Evolutionary conservation across 1,140 invertebrate genomes (phyloP).

Genomic region (Cheumatopsyche charites): DNA sequence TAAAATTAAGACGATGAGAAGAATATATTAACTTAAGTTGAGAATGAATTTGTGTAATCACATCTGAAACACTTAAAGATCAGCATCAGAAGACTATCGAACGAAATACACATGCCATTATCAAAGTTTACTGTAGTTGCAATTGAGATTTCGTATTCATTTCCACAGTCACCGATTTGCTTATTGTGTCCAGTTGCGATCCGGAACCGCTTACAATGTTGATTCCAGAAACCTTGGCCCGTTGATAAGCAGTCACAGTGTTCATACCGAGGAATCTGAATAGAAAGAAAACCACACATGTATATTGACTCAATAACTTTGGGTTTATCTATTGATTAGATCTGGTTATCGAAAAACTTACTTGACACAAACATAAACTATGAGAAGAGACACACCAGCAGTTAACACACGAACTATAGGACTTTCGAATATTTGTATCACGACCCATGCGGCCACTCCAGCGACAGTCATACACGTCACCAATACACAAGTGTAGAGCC

Average conservation of each 20-base stretch:
- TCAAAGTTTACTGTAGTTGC: slow-evolving; percentile 25
- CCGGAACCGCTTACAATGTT: slow-evolving; percentile 69
- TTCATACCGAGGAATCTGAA: slow-evolving; percentile 79
- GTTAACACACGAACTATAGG: slow-evolving; percentile 78
- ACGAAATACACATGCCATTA: no score
- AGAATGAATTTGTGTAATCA: no score
- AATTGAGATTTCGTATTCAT: slow-evolving; percentile 47
- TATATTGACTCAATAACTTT: slow-evolving; percentile 8
- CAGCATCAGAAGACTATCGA: no score
- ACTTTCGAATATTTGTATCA: slow-evolving; percentile 79
- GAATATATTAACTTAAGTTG: no score
- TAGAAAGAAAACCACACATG: background rate
- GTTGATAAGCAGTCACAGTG: slow-evolving; percentile 83
- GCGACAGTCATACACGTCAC: slow-evolving; percentile 70
- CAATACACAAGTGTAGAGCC: slow-evolving; percentile 69
- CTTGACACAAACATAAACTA: slow-evolving; percentile 85
- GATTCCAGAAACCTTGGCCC: slow-evolving; percentile 86
- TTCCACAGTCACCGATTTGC: slow-evolving; percentile 59
- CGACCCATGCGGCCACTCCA: slow-evolving; percentile 75
- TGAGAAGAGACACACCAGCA: slow-evolving; percentile 78
- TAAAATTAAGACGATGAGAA: no score
- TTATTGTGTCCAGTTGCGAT: slow-evolving; percentile 55
- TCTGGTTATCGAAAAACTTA: slow-evolving; percentile 51
- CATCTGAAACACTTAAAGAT: no score
- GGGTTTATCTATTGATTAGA: background rate